phyloP scores from a whole-genome alignment of 2,888 invertebrate genomes.

The Cryptocephalus primarius region DNA sequence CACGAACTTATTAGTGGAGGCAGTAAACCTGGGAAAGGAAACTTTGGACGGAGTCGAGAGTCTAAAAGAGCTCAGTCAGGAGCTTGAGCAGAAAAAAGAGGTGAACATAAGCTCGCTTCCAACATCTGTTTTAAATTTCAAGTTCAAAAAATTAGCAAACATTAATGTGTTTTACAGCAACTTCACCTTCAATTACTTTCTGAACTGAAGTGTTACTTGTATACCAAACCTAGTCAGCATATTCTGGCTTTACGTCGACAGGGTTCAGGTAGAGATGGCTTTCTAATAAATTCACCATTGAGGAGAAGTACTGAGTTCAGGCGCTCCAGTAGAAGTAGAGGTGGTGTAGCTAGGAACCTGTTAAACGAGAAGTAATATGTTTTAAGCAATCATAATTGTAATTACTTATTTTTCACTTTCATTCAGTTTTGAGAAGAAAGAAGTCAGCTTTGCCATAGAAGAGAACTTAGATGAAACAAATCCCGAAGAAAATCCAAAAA shows the following conservation, averaged over 20 bases:
- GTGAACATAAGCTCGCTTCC: constrained; percentile 23
- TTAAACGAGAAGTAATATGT: constrained; percentile 30
- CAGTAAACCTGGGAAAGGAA: constrained; percentile 55
- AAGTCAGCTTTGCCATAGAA: constrained; percentile 36
- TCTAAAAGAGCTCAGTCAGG: constrained; percentile 64
- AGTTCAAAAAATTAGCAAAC: neutral
- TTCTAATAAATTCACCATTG: constrained; percentile 39
- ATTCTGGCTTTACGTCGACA: constrained; percentile 44
- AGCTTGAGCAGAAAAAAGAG: constrained; percentile 59
- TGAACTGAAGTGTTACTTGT: constrained; percentile 63
- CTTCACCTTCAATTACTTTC: constrained; percentile 57
- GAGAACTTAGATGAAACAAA: constrained; percentile 49
- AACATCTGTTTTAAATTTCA: too few relatives aligned
- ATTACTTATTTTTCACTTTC: too few relatives aligned
- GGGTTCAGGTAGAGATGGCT: constrained; percentile 46
- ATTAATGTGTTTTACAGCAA: constrained; percentile 38
- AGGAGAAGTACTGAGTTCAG: constrained; percentile 47
- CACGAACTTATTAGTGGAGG: constrained; percentile 67
- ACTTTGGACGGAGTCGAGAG: constrained; percentile 75
- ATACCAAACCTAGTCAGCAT: constrained; percentile 38
- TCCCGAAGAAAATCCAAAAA: constrained; percentile 51
- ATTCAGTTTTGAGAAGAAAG: too few relatives aligned
- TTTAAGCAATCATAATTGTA: too few relatives aligned
- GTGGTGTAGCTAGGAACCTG: constrained; percentile 44
- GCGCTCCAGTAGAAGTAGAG: constrained; percentile 45